These are phyloP conservation scores for Steinernema carpocapsae DNA, from an alignment of 2,888 invertebrate genomes.

Conservation along the genomic window DNA sequence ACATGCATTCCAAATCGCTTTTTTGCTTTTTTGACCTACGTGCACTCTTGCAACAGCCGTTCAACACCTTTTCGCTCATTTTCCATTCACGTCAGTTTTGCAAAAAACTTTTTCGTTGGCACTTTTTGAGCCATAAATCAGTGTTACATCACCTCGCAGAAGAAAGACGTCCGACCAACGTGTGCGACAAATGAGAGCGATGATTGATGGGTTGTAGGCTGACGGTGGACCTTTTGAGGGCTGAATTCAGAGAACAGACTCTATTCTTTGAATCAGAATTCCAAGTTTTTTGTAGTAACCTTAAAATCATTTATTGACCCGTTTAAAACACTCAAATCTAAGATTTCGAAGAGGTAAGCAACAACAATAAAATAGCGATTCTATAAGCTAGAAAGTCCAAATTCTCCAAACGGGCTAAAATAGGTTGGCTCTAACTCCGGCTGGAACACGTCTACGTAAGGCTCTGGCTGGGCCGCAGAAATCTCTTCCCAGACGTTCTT, in stretches of 20 bases:
- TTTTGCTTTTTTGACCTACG: neutral
- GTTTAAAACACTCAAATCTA: no score
- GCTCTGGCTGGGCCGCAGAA: neutral
- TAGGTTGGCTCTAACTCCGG: no score
- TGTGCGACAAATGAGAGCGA: neutral
- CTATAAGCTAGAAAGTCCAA: no score
- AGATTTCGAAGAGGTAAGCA: no score
- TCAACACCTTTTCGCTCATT: neutral
- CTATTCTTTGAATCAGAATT: no score
- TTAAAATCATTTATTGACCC: no score
- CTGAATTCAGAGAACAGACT: no score
- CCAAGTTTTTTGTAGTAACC: no score
- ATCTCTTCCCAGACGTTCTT: neutral
- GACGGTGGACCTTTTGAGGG: neutral
- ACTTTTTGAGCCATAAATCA: slow-evolving; percentile 22
- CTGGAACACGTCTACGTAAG: no score
- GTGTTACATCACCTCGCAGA: neutral
- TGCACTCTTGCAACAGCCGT: neutral
- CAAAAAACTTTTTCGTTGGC: neutral
- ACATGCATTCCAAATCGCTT: neutral
- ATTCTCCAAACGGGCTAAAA: no score
- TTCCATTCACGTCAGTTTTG: neutral
- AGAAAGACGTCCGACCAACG: neutral
- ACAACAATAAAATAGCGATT: no score
- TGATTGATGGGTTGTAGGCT: neutral